Base-by-base conservation (phyloP, 2,113 vertebrate genomes). In the Philantomba maxwellii region DNA sequence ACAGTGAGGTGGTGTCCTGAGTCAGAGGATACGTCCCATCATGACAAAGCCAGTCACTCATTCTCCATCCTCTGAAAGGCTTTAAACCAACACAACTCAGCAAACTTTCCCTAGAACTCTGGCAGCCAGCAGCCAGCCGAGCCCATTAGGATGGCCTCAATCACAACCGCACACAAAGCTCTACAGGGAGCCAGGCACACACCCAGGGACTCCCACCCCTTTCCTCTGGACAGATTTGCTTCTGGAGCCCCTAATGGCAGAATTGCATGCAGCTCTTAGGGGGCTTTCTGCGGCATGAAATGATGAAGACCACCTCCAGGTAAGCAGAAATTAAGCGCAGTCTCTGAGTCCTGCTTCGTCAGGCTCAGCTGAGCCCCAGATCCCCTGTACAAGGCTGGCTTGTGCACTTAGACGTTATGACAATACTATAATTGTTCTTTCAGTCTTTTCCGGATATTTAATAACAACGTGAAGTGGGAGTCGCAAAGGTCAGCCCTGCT, bases 371-470 rank as follows among this genome's bases (percentile, higher is more conserved):
- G 4, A 90, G 66, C 64, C 85, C n/a, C 19, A 7, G 88, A 53
- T 91, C 97, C 82, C 94, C 53, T 11, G n/a, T 70, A 49, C 95
- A 86, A 7, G 7, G 30, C 45, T 64, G 7, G 86, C 93, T 93
- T 86, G 75, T 90, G 81, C 4, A 0, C 81, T 77, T 89, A 93
- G 45, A 73, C 90, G 73, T 96, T 75, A 95, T 91, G 97, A 98
- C 97, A 91, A 96, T 96, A 77, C 87, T 75, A 1, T 97, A 98
- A 97, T 97, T 97, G 95, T 97, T 98, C 96, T 93, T 93, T 97
- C 95, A 58, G 92, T 97, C 97, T 96, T 89, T 91, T 81, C 92
- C 85, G 57, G 85, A 97, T 98, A 98, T 97, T 97, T 97, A 95
- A 97, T 96, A 97, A 97, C 95, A 98, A 96, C 9, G 2, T 84